Percentiles rank a stretch among this genome's conserved stretches.
These are phyloP conservation scores for Lamellibrachia luymesi DNA, from an alignment of 1,140 invertebrate species.

Conservation along the genomic window DNA sequence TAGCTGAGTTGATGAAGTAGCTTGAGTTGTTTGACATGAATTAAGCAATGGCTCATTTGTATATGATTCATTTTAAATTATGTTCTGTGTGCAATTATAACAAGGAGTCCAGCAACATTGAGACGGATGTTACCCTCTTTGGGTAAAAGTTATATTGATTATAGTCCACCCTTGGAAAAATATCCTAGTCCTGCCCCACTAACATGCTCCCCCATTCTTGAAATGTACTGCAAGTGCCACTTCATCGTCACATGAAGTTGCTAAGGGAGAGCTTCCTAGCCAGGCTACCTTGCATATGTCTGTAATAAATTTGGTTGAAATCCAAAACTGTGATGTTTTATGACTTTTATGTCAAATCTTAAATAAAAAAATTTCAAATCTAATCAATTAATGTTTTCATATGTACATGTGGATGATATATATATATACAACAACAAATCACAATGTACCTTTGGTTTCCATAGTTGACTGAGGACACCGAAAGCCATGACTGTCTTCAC, in stretches of 20 bases:
- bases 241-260: too few species aligned
- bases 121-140: too few species aligned
- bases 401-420: too few species aligned
- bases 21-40: not conserved
- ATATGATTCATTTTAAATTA: not conserved
- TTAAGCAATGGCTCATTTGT: not conserved
- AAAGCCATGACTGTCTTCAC: not conserved
- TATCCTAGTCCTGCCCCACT: too few species aligned
- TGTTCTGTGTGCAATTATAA: not conserved
- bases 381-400: too few species aligned
- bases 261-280: too few species aligned
- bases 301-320: not conserved
- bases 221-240: too few species aligned
- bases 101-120: not conserved
- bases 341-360: not conserved
- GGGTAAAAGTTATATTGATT: too few species aligned
- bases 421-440: not conserved
- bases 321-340: not conserved
- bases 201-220: too few species aligned
- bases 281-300: too few species aligned
- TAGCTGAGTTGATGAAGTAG: not conserved
- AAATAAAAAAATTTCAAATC: not conserved
- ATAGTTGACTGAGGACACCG: slow-evolving; percentile 9
- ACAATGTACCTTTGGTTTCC: not conserved
- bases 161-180: too few species aligned